These are phyloP conservation scores for Periophthalmus magnuspinnatus DNA, from an alignment of 2,797 vertebrate genomes.

Conservation along the genomic window DNA sequence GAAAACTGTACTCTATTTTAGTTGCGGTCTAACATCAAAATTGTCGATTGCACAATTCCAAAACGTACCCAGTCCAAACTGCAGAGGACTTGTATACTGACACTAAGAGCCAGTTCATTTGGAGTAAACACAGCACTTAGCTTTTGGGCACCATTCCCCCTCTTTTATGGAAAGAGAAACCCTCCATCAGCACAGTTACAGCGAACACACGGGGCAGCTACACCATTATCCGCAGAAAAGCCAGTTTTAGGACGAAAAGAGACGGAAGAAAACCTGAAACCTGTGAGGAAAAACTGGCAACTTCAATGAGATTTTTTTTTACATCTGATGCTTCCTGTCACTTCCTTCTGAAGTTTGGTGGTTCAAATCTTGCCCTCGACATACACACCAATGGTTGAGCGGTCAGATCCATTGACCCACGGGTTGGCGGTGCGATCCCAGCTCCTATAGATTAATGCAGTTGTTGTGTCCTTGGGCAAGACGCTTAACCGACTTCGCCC, in stretches of 20 bases:
- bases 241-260: not conserved
- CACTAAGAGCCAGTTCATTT: constrained; percentile 10
- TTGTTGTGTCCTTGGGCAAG: too few species aligned
- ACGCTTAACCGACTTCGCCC: too few species aligned
- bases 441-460: too few species aligned
- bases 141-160: not conserved
- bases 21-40: not conserved
- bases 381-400: too few species aligned
- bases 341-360: too few species aligned
- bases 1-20: not conserved
- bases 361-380: too few species aligned
- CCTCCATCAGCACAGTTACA: constrained; percentile 8
- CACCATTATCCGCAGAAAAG: not conserved
- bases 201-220: not conserved
- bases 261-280: not conserved
- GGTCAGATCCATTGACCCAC: too few species aligned
- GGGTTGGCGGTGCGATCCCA: too few species aligned
- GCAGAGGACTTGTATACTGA: not conserved
- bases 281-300: not conserved
- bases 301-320: not conserved
- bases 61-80: not conserved
- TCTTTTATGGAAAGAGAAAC: constrained; percentile 11
- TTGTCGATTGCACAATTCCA: not conserved
- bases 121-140: constrained; percentile 12
- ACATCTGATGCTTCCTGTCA: not conserved